A percentile compares a stretch with the other conserved stretches of the same genome.
Evolutionary conservation across 1,140 invertebrate genomes (phyloP).

Genomic region (Batillaria attramentaria): DNA sequence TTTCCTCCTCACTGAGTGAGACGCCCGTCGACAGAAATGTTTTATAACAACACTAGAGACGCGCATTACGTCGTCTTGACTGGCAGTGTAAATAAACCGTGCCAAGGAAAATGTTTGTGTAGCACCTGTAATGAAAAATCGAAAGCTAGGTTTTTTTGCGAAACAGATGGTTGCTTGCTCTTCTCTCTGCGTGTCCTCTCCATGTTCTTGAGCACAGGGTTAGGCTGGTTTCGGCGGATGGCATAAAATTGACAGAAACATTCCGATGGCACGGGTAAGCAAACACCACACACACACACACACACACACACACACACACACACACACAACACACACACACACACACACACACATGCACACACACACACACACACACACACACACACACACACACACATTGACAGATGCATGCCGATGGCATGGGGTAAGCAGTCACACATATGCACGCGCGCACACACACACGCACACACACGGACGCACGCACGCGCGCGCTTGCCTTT

Average conservation of each 20-base stretch:
- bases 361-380: not conserved
- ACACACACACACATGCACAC: not conserved
- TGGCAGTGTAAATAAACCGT: not conserved
- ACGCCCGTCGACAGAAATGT: too few relatives aligned
- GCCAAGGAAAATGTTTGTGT: not conserved
- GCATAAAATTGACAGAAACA: not conserved
- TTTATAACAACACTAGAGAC: too few relatives aligned
- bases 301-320: not conserved
- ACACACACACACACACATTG: not conserved
- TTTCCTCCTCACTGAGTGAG: too few relatives aligned
- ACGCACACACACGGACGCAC: too few relatives aligned
- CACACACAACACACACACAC: not conserved
- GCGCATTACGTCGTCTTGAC: not conserved
- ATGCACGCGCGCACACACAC: too few relatives aligned
- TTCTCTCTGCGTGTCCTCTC: not conserved
- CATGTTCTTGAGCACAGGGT: not conserved
- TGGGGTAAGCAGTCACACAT: too few relatives aligned
- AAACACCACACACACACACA: not conserved
- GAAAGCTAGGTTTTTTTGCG: not conserved
- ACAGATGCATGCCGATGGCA: not conserved
- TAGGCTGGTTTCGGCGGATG: not conserved
- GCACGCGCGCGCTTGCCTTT: too few relatives aligned
- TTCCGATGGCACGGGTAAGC: not conserved
- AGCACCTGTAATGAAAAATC: not conserved
- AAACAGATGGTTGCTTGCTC: not conserved